Evolutionary conservation across 35 echinoderm and acorn worm species (phyloP).

Genomic region (Heliocidaris erythrogramma): DNA sequence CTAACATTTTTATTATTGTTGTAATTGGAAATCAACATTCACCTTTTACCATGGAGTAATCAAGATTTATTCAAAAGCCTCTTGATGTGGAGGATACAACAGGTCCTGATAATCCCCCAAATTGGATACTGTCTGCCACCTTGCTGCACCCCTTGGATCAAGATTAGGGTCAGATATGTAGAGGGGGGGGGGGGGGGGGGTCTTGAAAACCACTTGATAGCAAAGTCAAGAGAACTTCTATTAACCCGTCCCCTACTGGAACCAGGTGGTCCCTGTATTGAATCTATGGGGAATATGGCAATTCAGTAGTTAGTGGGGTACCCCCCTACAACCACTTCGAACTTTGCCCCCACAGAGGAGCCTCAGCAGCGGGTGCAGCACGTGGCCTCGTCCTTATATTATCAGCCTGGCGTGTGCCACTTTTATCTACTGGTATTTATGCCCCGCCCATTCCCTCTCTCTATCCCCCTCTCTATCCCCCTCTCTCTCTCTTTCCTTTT

Average conservation of each 20-base stretch:
- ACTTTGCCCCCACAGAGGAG: background rate
- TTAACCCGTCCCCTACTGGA: no score
- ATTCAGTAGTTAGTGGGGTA: no score
- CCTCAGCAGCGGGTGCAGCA: background rate
- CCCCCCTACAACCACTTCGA: background rate
- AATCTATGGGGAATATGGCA: no score
- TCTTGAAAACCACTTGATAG: background rate
- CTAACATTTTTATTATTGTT: no score
- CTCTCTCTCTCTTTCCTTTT: background rate
- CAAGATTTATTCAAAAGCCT: background rate
- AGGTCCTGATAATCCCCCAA: background rate
- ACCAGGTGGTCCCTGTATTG: no score
- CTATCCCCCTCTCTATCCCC: background rate
- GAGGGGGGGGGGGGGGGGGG: background rate
- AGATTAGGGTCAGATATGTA: background rate
- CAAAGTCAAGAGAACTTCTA: background rate
- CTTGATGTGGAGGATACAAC: background rate
- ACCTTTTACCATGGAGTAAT: no score
- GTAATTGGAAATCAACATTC: no score
- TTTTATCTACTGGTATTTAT: background rate
- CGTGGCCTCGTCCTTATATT: background rate
- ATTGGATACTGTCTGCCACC: background rate
- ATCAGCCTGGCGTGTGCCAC: conserved; percentile 22
- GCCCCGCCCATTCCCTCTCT: background rate
- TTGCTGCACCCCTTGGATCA: background rate